Conservation (phyloP, 2,888 invertebrate genomes). For the Zootermopsis nevadensis region DNA sequence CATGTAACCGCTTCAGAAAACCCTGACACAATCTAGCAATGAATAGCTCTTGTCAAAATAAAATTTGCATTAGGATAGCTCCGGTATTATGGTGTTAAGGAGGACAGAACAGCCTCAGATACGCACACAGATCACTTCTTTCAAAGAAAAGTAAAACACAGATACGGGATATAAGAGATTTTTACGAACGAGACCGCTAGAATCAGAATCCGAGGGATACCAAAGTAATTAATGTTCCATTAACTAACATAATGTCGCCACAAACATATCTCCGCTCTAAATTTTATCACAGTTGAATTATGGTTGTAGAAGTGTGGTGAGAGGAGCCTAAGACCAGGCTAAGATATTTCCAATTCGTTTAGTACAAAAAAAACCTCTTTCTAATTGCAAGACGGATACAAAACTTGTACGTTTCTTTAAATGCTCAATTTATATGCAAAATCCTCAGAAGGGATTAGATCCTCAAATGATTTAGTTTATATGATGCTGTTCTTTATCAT, state of each 20-base stretch:
- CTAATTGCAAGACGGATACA: not conserved
- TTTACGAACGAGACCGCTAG: not conserved
- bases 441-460: no score
- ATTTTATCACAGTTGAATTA: constrained; percentile 12
- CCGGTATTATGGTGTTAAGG: constrained; percentile 7
- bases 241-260: not conserved
- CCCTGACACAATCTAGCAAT: constrained; percentile 30
- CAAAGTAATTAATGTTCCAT: not conserved
- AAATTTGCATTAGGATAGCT: constrained; percentile 36
- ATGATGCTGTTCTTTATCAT: no score
- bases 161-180: not conserved
- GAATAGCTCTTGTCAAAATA: constrained; percentile 42
- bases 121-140: not conserved
- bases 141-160: not conserved
- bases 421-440: no score
- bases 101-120: constrained; percentile 12
- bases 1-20: constrained; percentile 19
- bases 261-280: not conserved
- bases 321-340: not conserved
- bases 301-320: not conserved
- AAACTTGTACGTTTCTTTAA: no score
- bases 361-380: not conserved
- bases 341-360: not conserved
- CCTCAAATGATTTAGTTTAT: no score
- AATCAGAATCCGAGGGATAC: no score